phyloP scores from a whole-genome alignment of 2,888 invertebrate species.

The Neoitamus cyanurus region DNA sequence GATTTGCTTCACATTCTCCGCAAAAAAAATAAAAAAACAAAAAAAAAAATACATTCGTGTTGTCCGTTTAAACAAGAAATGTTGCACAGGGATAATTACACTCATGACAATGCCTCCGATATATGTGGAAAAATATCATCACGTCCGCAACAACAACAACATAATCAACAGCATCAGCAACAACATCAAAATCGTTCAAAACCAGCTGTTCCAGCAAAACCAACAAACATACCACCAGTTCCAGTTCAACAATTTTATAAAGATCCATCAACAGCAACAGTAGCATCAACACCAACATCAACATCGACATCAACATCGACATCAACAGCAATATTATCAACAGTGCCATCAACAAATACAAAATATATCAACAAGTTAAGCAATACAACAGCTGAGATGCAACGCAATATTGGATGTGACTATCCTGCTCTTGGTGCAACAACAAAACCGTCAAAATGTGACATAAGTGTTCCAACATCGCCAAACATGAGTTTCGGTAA shows the following conservation, averaged over 20 bases:
- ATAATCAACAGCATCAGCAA: neutral
- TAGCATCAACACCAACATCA: neutral
- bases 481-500: constrained; percentile 56
- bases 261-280: neutral
- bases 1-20: too few species aligned
- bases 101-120: constrained; percentile 25
- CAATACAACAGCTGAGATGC: neutral
- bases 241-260: constrained; percentile 53
- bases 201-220: constrained; percentile 64
- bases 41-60: neutral
- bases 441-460: constrained; percentile 7
- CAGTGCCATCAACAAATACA: constrained; percentile 2
- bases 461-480: constrained; percentile 48
- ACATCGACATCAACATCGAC: constrained; percentile 7
- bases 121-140: constrained; percentile 32
- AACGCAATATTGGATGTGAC: neutral
- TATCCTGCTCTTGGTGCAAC: neutral
- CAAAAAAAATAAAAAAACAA: too few species aligned
- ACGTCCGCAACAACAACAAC: constrained; percentile 1
- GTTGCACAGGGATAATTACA: constrained; percentile 28
- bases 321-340: neutral
- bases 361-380: neutral
- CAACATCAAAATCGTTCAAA: constrained; percentile 58
- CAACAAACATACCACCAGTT: constrained; percentile 66
- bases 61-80: constrained; percentile 4